A percentile compares a stretch with the other conserved stretches of the same genome.
phyloP scores from a whole-genome alignment of 2,888 invertebrate species.

The Agrotis clavis region DNA sequence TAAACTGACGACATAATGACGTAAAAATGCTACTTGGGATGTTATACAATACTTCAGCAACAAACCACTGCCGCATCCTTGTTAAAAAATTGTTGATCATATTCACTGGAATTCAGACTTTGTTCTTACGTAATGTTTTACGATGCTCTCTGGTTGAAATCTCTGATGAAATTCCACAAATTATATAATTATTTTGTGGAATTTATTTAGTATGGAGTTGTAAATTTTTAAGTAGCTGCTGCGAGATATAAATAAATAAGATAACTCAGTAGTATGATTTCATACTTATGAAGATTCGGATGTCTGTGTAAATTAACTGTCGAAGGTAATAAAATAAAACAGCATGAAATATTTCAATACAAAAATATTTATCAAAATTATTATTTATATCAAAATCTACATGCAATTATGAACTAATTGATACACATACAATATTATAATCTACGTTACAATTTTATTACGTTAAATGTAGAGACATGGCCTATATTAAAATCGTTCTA shows the following conservation, averaged over 20 bases:
- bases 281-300: background rate
- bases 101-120: conserved; percentile 37
- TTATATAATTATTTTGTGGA: background rate
- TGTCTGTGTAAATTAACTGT: too few relatives aligned
- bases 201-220: background rate
- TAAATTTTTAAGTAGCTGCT: background rate
- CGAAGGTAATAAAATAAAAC: conserved; percentile 42
- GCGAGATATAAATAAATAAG: too few relatives aligned
- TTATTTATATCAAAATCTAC: conserved; percentile 58
- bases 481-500: conserved; percentile 72
- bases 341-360: conserved; percentile 60
- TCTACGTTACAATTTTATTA: conserved; percentile 61
- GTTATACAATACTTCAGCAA: conserved; percentile 46
- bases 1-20: too few relatives aligned
- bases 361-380: conserved; percentile 66
- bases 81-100: conserved; percentile 52
- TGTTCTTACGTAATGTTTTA: conserved; percentile 21
- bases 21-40: too few relatives aligned
- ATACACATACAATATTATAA: conserved; percentile 61
- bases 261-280: background rate
- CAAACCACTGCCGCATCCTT: conserved; percentile 52
- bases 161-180: background rate
- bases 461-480: conserved; percentile 63
- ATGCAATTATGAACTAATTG: conserved; percentile 54
- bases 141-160: conserved; percentile 6